phyloP scores from a whole-genome alignment of 2,888 invertebrate species.

The Coenonympha glycerion region DNA sequence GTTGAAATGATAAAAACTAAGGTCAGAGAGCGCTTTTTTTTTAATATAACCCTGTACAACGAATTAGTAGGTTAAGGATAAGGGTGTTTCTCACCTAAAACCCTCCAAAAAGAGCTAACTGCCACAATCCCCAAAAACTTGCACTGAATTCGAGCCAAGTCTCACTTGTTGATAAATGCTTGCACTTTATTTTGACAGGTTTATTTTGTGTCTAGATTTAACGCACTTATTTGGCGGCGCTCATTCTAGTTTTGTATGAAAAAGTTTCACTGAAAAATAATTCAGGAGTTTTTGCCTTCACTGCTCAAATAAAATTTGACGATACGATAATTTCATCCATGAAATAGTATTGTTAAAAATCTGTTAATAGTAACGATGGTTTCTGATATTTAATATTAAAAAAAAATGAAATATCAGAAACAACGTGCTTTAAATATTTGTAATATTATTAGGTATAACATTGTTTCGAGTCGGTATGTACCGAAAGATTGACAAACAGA shows the following conservation, averaged over 20 bases:
- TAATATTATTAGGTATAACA: no score
- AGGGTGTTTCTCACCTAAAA: slow-evolving; percentile 2
- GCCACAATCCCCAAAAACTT: slow-evolving; percentile 22
- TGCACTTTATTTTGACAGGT: slow-evolving; percentile 27
- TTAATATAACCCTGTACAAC: no score
- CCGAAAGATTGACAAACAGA: no score
- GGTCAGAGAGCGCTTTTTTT: no score
- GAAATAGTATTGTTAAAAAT: neutral
- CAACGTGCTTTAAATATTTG: no score
- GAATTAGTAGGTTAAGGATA: slow-evolving; percentile 2
- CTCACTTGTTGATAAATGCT: slow-evolving; percentile 28
- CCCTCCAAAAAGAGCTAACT: slow-evolving; percentile 8
- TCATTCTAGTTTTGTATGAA: neutral
- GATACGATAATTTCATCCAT: neutral
- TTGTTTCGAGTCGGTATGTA: no score
- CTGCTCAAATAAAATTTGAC: neutral
- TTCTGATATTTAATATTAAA: neutral
- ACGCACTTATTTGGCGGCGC: slow-evolving; percentile 15
- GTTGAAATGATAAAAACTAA: no score
- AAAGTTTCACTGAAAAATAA: neutral
- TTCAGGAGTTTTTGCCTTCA: slow-evolving; percentile 7
- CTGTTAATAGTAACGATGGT: slow-evolving; percentile 1
- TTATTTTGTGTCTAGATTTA: slow-evolving; percentile 26
- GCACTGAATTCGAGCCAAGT: slow-evolving; percentile 24
- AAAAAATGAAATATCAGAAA: no score